Evolutionary conservation across 1,140 invertebrate genomes (phyloP), one percentile per base, ranked within the genome.

Genomic region (Papilio polytes): DNA sequence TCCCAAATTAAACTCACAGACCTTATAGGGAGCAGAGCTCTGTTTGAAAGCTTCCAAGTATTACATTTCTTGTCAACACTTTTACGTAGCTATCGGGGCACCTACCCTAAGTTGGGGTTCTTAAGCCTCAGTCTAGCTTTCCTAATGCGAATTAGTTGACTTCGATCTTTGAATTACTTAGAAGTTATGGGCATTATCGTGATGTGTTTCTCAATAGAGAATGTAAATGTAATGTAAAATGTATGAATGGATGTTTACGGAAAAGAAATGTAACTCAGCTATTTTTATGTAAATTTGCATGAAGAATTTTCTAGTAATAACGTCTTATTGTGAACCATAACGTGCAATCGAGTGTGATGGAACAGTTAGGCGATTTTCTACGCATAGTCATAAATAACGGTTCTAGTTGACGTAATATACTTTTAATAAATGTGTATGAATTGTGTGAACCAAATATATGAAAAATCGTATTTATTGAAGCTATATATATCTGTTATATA

Each of bases 321-420:
- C 63, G 10, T n/a, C 53, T 70, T 36, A 70, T 70, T 31, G 63
- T 70, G 63, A 70, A 70, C 26, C 1, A 70, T 70, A 70, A 70
- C 59, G 20, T 8, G 22, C 4, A 31, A 31, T 70, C 10, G 26
- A 70, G 26, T 31, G 59, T 26, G 10, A 4, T 70, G 31, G 3
- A 70, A 70, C 63, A 31, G 22, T 31, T 70, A 70, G 8, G 63
- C 26, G 26, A 70, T 70, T 70, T 70, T 70, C 63, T 70, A 70
- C 26, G 63, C 63, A 3, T 31, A 70, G 26, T 70, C 63, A 70
- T 70, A 70, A 70, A 15, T 70, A 70, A 70, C 63, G 63, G 20
- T 13, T 70, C 4, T 70, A 8, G 26, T 36, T 15, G 63, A 70
- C 22, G 13, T 70, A 70, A 20, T 63, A 63, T 26, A 13, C 9